Base-by-base conservation (phyloP, 2,113 vertebrate genomes). In the Meleagris gallopavo region DNA sequence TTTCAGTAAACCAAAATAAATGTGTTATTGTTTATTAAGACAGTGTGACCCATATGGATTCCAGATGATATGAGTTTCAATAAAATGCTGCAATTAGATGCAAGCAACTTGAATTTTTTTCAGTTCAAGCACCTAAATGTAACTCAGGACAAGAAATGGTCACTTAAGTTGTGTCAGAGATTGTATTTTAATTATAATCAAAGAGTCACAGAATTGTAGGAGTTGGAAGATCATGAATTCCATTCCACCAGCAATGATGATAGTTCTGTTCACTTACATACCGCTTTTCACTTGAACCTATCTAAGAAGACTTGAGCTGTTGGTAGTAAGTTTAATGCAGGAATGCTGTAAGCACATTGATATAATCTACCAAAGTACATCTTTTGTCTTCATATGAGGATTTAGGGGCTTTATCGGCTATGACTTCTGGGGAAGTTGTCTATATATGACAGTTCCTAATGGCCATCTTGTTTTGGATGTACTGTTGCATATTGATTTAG, bases 1-100 rank as follows among this genome's bases (percentile, higher is more conserved):
- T 98, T 98, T 97, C 97, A 97, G 97, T 97, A 98, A 98, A 98
- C 96, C 94, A 97, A 98, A 98, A 96, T 97, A 98, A 98, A 98
- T 95, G 94, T 97, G 96, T 97, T 97, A 94, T 97, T 97, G 97
- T 98, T 98, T 98, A 97, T 98, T 97, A 98, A 97, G 97, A 95
- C 95, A 97, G 95, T 94, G 80, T 95, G 96, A 96, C 97, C 91
- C 94, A 95, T 97, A 98, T 96, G 93, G 96, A 96, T 97, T 97
- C 97, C 97, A 98, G 97, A 98, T 98, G 97, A 98, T 97, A 96
- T 94, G 96, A 95, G 79, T 97, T 97, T 97, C 93, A 89, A 95
- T 94, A 95, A 97, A 97, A 90, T 77, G 81, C 65, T 93, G 91
- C 88, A 95, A 60, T 94, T 94, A 96, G 94, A 94, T 75, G 45